Conservation (phyloP, 2,888 invertebrate species). For the Volucella inanis region DNA sequence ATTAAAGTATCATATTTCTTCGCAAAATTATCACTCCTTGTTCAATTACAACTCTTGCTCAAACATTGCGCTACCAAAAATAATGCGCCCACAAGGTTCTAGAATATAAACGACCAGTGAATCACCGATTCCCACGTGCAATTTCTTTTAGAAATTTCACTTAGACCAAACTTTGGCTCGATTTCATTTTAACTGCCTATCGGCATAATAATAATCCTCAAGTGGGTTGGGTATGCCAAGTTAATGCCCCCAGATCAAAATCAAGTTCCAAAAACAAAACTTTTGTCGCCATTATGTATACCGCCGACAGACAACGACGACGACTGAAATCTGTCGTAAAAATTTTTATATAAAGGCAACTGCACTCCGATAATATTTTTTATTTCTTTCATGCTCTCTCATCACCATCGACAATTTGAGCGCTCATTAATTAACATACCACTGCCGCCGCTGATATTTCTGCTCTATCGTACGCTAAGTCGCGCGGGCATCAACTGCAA, state of each 20-base stretch:
- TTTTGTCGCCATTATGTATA: slow-evolving; percentile 3
- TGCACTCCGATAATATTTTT: slow-evolving; percentile 36
- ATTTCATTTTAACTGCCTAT: background rate
- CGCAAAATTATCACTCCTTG: too few relatives aligned
- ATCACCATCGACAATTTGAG: slow-evolving; percentile 47
- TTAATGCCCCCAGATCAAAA: slow-evolving; percentile 24
- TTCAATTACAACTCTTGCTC: too few relatives aligned
- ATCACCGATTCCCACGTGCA: too few relatives aligned
- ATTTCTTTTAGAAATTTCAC: background rate
- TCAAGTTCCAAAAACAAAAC: slow-evolving; percentile 8
- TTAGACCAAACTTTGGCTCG: background rate
- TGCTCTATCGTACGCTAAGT: background rate
- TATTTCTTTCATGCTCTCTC: slow-evolving; percentile 50
- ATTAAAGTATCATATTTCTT: too few relatives aligned
- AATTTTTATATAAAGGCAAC: slow-evolving; percentile 2
- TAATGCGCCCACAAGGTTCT: too few relatives aligned
- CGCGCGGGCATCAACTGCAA: too few relatives aligned
- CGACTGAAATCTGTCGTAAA: slow-evolving; percentile 11
- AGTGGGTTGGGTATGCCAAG: slow-evolving; percentile 30
- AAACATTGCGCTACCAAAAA: too few relatives aligned
- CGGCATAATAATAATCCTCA: slow-evolving; percentile 3
- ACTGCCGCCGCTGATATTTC: slow-evolving; percentile 17
- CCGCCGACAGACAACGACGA: too few relatives aligned
- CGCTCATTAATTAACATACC: slow-evolving; percentile 58
- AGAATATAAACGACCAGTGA: too few relatives aligned